phyloP scores from a whole-genome alignment of 2,113 vertebrate genomes.

The Leptosomus discolor region DNA sequence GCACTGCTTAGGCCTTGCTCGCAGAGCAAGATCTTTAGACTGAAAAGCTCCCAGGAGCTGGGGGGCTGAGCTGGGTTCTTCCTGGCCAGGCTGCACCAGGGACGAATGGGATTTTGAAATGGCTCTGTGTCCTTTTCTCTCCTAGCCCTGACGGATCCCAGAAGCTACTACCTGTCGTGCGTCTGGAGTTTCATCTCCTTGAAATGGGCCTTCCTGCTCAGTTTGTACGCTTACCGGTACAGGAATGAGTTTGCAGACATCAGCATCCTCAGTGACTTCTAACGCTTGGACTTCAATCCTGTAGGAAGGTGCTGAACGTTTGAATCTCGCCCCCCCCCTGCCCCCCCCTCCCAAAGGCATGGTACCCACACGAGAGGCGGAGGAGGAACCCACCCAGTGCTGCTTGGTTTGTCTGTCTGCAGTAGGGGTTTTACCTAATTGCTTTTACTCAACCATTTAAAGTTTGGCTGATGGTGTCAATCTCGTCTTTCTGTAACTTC shows the following conservation, averaged over 20 bases:
- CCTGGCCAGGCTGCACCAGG: accelerated
- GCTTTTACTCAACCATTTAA: neutral
- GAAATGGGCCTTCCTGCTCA: constrained; percentile 88
- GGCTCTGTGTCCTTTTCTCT: neutral
- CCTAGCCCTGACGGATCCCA: constrained; percentile 83
- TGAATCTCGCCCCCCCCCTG: neutral
- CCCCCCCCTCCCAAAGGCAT: neutral
- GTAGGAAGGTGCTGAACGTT: neutral
- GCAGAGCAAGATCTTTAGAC: no score
- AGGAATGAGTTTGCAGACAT: constrained; percentile 89
- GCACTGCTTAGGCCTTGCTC: neutral
- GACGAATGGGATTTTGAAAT: neutral
- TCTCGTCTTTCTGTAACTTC: neutral
- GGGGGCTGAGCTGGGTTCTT: no score
- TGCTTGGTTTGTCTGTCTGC: neutral
- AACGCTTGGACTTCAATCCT: neutral
- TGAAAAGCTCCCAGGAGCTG: neutral
- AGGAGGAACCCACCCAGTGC: neutral
- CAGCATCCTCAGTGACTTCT: constrained; percentile 94
- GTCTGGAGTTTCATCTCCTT: constrained; percentile 91
- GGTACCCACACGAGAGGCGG: neutral
- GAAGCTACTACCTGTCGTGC: constrained; percentile 85
- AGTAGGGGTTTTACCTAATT: neutral
- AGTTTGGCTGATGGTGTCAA: neutral
- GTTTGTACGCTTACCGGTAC: constrained; percentile 83